A percentile compares a stretch with the other conserved stretches of the same genome.
These are phyloP conservation scores for Patella caerulea DNA, from an alignment of 2,888 invertebrate genomes.

Conservation along the genomic window DNA sequence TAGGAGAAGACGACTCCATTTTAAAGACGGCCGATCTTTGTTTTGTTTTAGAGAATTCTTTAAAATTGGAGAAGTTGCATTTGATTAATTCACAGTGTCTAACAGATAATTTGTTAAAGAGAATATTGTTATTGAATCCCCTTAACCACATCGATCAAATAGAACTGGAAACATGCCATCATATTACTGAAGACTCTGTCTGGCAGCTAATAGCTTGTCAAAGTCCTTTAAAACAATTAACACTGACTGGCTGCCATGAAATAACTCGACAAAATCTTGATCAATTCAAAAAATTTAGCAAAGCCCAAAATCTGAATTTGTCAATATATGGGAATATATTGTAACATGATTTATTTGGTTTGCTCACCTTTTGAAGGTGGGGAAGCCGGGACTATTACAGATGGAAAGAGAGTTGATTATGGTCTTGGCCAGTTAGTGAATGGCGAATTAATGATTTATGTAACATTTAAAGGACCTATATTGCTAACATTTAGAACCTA, in stretches of 20 bases:
- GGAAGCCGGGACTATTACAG: too few species aligned
- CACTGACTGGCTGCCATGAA: slow-evolving; percentile 22
- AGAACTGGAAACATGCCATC: slow-evolving; percentile 27
- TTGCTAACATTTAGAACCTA: too few species aligned
- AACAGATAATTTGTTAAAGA: slow-evolving; percentile 24
- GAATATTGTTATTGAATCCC: slow-evolving; percentile 23
- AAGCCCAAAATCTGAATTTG: slow-evolving; percentile 13
- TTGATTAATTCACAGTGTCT: slow-evolving; percentile 29
- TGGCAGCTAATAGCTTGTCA: slow-evolving; percentile 16
- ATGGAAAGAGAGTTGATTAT: too few species aligned
- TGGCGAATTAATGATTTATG: too few species aligned
- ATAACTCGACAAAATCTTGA: slow-evolving; percentile 20
- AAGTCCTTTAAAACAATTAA: slow-evolving; percentile 17
- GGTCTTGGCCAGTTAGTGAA: too few species aligned
- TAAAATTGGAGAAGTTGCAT: slow-evolving; percentile 23
- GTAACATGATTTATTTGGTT: too few species aligned
- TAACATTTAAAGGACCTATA: too few species aligned
- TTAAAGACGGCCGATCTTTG: slow-evolving; percentile 21
- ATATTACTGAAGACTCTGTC: slow-evolving; percentile 17
- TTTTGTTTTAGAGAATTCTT: slow-evolving; percentile 24
- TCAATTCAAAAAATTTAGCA: slow-evolving; percentile 4
- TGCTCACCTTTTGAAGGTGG: too few species aligned
- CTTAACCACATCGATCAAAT: slow-evolving; percentile 18
- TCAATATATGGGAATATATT: slow-evolving; percentile 22
- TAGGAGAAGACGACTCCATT: slow-evolving; percentile 24